Percentiles rank a stretch among this genome's conserved stretches.
phyloP scores from a whole-genome alignment of 2,888 invertebrate genomes.

The Mythimna impura region DNA sequence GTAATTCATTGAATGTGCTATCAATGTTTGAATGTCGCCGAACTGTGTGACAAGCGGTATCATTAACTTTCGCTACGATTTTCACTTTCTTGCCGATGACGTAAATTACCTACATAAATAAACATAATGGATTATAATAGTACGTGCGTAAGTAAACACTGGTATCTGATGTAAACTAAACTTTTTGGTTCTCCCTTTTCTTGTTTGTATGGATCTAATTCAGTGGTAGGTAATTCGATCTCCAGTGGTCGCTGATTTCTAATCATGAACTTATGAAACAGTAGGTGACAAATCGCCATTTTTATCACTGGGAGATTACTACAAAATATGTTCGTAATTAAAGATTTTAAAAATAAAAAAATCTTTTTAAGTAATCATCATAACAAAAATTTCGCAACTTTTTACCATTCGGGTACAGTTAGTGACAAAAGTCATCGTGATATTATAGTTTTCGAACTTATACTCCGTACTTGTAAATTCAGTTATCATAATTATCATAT shows the following conservation, averaged over 20 bases:
- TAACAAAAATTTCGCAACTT: neutral
- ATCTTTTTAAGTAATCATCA: neutral
- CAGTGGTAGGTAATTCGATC: neutral
- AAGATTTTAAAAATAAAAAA: too few relatives aligned
- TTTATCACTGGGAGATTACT: too few relatives aligned
- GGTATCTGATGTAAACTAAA: neutral
- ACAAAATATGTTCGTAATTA: too few relatives aligned
- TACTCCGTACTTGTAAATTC: too few relatives aligned
- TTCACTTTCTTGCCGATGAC: slow-evolving; percentile 57
- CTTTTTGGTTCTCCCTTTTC: neutral
- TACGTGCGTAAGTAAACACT: slow-evolving; percentile 33
- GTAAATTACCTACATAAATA: slow-evolving; percentile 50
- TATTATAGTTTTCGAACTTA: too few relatives aligned
- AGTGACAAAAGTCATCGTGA: neutral
- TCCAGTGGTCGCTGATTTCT: neutral
- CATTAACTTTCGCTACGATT: slow-evolving; percentile 47
- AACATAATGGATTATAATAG: slow-evolving; percentile 30
- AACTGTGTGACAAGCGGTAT: slow-evolving; percentile 28
- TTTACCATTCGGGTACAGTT: neutral
- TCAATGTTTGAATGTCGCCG: slow-evolving; percentile 3
- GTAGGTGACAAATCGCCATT: too few relatives aligned
- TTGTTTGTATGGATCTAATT: neutral
- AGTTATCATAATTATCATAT: too few relatives aligned
- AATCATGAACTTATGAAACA: neutral
- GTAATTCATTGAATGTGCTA: slow-evolving; percentile 3